Percentiles rank a stretch among this genome's conserved stretches.
phyloP scores from a whole-genome alignment of 2,888 invertebrate genomes.

The Baronia brevicornis region DNA sequence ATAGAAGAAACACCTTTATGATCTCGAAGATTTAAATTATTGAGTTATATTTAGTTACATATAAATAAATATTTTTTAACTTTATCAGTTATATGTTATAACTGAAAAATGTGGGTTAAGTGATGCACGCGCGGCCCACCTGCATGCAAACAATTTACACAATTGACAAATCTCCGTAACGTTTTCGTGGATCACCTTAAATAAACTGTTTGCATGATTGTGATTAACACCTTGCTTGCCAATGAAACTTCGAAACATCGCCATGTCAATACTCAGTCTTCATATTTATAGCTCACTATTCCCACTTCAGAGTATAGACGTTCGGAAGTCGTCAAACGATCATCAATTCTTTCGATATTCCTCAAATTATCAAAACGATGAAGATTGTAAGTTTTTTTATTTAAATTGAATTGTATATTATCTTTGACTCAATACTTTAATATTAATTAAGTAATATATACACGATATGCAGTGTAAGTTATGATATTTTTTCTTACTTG shows the following conservation, averaged over 20 bases:
- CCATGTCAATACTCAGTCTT: conserved; percentile 55
- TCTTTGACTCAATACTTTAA: background rate
- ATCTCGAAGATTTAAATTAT: no score
- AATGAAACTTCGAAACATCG: conserved; percentile 62
- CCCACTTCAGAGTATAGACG: conserved; percentile 48
- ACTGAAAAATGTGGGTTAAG: conserved; percentile 40
- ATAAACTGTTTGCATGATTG: conserved; percentile 67
- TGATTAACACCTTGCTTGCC: conserved; percentile 68
- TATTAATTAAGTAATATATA: background rate
- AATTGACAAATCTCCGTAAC: conserved; percentile 65
- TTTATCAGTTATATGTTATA: no score
- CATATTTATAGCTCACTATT: conserved; percentile 61
- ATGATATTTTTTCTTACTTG: no score
- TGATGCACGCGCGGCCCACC: conserved; percentile 29
- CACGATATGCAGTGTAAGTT: no score
- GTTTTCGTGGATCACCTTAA: conserved; percentile 63
- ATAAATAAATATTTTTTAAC: no score
- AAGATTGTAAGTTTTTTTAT: conserved; percentile 53
- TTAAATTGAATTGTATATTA: background rate
- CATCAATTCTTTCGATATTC: conserved; percentile 29
- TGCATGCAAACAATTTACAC: conserved; percentile 57
- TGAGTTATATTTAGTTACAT: no score
- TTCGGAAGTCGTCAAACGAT: conserved; percentile 45
- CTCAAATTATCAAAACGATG: conserved; percentile 44
- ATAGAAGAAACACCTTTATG: no score